phyloP scores from a whole-genome alignment of 2,797 vertebrate genomes.

The Trachurus trachurus region DNA sequence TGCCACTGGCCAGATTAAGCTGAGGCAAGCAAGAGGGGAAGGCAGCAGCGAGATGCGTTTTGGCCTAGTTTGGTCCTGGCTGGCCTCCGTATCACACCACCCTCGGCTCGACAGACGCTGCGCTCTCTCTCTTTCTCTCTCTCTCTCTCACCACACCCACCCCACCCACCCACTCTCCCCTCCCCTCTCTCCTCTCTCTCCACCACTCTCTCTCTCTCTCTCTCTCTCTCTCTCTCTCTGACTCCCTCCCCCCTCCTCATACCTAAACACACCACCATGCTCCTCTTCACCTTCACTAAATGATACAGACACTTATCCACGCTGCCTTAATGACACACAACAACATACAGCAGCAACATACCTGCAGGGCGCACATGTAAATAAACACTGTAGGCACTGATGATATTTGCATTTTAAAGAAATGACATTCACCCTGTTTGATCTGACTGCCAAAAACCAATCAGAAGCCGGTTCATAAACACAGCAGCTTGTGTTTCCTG shows the following conservation, averaged over 20 bases:
- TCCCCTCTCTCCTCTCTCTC: constrained; percentile 23
- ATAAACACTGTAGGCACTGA: constrained; percentile 1
- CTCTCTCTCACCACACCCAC: constrained; percentile 65
- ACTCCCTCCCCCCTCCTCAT: constrained; percentile 21
- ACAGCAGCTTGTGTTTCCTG: not conserved
- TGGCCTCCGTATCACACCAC: constrained; percentile 92
- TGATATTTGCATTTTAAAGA: constrained; percentile 30
- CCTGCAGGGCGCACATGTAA: constrained; percentile 33
- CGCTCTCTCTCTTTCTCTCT: constrained; percentile 48
- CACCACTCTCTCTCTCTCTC: constrained; percentile 73
- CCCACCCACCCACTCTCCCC: constrained; percentile 22
- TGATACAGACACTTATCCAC: constrained; percentile 5
- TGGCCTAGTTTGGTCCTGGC: constrained; percentile 85
- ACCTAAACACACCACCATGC: constrained; percentile 71
- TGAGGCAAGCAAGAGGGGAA: constrained; percentile 79
- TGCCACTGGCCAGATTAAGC: constrained; percentile 83
- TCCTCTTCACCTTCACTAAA: constrained; percentile 57
- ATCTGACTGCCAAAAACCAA: constrained; percentile 70
- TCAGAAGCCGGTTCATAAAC: rapidly evolving
- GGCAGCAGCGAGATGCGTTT: constrained; percentile 65
- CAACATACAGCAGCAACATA: not conserved
- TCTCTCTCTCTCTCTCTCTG: constrained; percentile 79
- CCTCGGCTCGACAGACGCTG: constrained; percentile 82
- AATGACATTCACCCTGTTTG: constrained; percentile 23
- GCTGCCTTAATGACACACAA: constrained; percentile 31